A percentile compares a stretch with the other conserved stretches of the same genome.
Evolutionary conservation across 1,140 invertebrate genomes (phyloP).

Genomic region (Drosophila melanogaster): DNA sequence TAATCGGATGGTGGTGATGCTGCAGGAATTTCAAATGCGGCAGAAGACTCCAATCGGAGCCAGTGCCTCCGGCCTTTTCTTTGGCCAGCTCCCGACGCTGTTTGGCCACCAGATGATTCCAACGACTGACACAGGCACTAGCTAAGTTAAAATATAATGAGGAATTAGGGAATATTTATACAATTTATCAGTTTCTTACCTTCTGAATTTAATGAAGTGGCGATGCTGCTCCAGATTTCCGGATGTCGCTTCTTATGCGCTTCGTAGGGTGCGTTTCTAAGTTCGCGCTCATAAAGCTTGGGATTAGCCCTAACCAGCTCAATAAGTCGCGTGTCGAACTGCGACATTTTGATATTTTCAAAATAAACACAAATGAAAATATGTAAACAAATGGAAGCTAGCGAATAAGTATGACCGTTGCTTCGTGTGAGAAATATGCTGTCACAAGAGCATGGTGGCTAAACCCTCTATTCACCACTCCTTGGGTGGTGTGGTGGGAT

Average conservation of each 20-base stretch:
- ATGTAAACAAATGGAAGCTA: conserved; percentile 5
- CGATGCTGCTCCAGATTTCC: conserved; percentile 73
- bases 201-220: conserved; percentile 58
- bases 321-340: conserved; percentile 64
- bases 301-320: conserved; percentile 68
- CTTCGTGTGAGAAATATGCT: not conserved
- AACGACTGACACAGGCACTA: conserved; percentile 55
- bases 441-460: not conserved
- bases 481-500: conserved; percentile 7
- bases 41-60: conserved; percentile 67
- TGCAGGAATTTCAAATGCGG: conserved; percentile 59
- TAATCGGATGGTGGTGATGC: conserved; percentile 33
- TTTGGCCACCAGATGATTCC: conserved; percentile 63
- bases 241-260: conserved; percentile 37
- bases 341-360: conserved; percentile 28
- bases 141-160: conserved; percentile 19
- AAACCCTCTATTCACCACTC: not conserved
- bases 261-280: conserved; percentile 60
- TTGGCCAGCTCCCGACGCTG: conserved; percentile 51
- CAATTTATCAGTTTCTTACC: conserved; percentile 30
- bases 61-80: conserved; percentile 30
- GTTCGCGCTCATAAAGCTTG: conserved; percentile 49
- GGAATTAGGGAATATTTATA: not conserved
- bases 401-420: conserved; percentile 10
- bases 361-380: conserved; percentile 28